A percentile compares a stretch with the other conserved stretches of the same genome.
phyloP scores from a whole-genome alignment of 2,797 vertebrate species.

The Phalloptychus januarius region DNA sequence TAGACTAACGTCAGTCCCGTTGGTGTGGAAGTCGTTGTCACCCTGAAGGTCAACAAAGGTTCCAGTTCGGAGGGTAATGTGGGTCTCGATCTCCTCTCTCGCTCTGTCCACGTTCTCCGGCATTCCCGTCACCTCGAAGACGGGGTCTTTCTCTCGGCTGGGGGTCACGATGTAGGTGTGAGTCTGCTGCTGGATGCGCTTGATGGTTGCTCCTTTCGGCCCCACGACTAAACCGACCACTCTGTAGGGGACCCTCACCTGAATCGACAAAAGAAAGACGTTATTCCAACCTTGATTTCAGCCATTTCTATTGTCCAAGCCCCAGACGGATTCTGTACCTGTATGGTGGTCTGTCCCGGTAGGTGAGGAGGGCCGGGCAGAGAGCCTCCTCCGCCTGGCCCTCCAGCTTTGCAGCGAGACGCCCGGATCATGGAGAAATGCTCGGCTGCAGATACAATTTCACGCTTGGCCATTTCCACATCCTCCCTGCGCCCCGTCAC shows the following conservation, averaged over 20 bases:
- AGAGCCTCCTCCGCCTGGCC: conserved; percentile 67
- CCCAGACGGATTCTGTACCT: conserved; percentile 75
- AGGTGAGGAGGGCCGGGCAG: conserved; percentile 90
- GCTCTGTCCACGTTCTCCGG: conserved; percentile 97
- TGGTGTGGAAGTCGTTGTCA: conserved; percentile 97
- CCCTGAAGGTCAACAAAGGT: conserved; percentile 90
- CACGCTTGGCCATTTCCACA: conserved; percentile 96
- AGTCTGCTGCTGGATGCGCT: conserved; percentile 96
- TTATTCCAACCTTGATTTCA: neutral
- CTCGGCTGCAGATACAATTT: conserved; percentile 94
- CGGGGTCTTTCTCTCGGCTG: conserved; percentile 94
- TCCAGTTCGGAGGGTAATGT: conserved; percentile 95
- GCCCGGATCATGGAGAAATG: conserved; percentile 98
- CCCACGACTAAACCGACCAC: conserved; percentile 97
- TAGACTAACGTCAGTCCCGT: conserved; percentile 95
- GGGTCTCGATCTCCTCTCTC: conserved; percentile 95
- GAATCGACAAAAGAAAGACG: conserved; percentile 64
- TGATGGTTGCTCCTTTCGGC: conserved; percentile 97
- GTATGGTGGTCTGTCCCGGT: conserved; percentile 96
- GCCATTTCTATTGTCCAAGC: neutral
- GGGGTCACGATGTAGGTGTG: conserved; percentile 98
- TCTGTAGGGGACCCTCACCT: conserved; percentile 96
- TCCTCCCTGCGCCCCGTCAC: conserved; percentile 96
- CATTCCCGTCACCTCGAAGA: conserved; percentile 98
- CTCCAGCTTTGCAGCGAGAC: conserved; percentile 90